phyloP scores from a whole-genome alignment of 92 coral and sea anemone genomes.

The Phenganax stokvisi region DNA sequence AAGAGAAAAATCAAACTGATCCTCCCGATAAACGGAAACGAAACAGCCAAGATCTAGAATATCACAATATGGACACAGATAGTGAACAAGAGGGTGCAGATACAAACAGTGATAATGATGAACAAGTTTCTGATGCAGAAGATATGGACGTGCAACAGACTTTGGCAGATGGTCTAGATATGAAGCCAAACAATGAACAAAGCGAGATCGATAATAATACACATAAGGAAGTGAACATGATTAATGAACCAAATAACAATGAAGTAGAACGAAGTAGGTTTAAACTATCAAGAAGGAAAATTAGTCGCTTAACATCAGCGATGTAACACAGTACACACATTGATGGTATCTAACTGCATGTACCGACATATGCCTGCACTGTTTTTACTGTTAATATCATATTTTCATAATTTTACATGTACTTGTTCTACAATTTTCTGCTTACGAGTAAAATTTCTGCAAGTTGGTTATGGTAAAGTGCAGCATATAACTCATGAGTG shows the following conservation, averaged over 20 bases:
- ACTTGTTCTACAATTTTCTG: no score
- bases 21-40: not conserved
- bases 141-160: slow-evolving; percentile 14
- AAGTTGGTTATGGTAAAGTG: no score
- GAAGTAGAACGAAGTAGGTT: slow-evolving; percentile 2
- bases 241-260: not conserved
- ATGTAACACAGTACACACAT: not conserved
- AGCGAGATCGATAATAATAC: not conserved
- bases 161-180: not conserved
- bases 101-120: slow-evolving; percentile 21
- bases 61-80: slow-evolving; percentile 9
- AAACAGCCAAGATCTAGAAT: not conserved
- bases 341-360: not conserved
- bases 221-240: not conserved
- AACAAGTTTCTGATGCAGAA: slow-evolving; percentile 3
- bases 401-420: no score
- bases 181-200: slow-evolving; percentile 10
- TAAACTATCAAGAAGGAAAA: not conserved
- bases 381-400: no score
- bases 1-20: slow-evolving; percentile 20
- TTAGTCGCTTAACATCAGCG: slow-evolving; percentile 25
- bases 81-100: slow-evolving; percentile 31
- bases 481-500: no score
- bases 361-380: no score
- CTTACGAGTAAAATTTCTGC: no score